Evolutionary conservation across 2,797 vertebrate species (phyloP).

Genomic region (Intellagama lesueurii): DNA sequence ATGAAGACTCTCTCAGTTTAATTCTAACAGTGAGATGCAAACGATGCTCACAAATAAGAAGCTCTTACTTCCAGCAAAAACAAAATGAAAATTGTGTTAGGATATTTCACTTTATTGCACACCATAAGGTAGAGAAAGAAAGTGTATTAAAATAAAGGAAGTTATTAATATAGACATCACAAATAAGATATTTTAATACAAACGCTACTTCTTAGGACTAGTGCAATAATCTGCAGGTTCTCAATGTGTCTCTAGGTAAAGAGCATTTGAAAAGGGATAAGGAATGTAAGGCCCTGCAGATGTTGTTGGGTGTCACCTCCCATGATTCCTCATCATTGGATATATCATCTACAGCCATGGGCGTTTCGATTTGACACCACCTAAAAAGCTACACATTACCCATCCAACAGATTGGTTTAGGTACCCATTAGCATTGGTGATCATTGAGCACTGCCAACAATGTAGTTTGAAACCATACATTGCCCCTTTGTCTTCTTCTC

Average conservation of each 20-base stretch:
- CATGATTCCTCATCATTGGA: no score
- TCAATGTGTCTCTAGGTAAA: neutral
- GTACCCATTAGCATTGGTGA: neutral
- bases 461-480: neutral
- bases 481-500: neutral
- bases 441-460: neutral
- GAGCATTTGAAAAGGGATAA: neutral
- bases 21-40: constrained; percentile 53
- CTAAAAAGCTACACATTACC: no score
- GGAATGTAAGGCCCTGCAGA: neutral
- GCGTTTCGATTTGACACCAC: no score
- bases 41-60: constrained; percentile 15
- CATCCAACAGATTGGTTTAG: fast-evolving
- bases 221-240: neutral
- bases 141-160: neutral
- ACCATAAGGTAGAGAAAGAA: neutral
- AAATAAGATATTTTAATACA: neutral
- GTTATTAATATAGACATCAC: neutral
- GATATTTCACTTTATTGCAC: constrained; percentile 1
- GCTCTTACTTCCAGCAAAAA: neutral
- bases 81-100: constrained; percentile 20
- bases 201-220: neutral
- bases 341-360: no score
- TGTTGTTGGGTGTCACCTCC: neutral
- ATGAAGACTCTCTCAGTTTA: constrained; percentile 52